Evolutionary conservation across 2,888 invertebrate genomes (phyloP).

Genomic region (Arrhopalites spinosus): DNA sequence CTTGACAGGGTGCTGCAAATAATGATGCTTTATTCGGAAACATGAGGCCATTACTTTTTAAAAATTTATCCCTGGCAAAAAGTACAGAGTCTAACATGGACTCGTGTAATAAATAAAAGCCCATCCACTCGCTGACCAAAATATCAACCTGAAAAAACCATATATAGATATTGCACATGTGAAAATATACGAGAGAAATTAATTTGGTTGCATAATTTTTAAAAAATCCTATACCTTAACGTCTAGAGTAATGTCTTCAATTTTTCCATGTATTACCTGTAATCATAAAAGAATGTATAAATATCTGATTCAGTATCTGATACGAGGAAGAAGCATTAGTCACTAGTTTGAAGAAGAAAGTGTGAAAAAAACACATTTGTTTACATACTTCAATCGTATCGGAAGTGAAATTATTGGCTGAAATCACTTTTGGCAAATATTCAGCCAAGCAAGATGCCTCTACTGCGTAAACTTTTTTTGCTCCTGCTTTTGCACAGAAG

Average conservation of each 20-base stretch:
- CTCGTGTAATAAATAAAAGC: constrained; percentile 92
- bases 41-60: constrained; percentile 73
- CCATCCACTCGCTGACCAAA: constrained; percentile 98
- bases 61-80: constrained; percentile 77
- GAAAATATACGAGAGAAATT: too few species aligned
- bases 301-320: too few species aligned
- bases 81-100: constrained; percentile 93
- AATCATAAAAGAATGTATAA: constrained; percentile 41
- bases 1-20: constrained; percentile 67
- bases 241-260: constrained; percentile 74
- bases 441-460: constrained; percentile 77
- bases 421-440: constrained; percentile 69
- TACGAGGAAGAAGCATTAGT: too few species aligned
- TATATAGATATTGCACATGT: too few species aligned
- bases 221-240: too few species aligned
- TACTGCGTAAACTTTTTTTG: constrained; percentile 80
- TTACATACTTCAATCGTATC: constrained; percentile 68
- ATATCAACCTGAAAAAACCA: too few species aligned
- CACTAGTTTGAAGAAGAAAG: too few species aligned
- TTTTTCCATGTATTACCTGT: constrained; percentile 73
- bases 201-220: too few species aligned
- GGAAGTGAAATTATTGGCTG: constrained; percentile 71
- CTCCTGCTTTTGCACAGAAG: constrained; percentile 90
- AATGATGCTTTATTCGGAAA: constrained; percentile 77
- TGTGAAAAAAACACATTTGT: too few species aligned